Evolutionary conservation across 1,140 invertebrate species (phyloP).

Genomic region (Pogonomyrmex californicus): DNA sequence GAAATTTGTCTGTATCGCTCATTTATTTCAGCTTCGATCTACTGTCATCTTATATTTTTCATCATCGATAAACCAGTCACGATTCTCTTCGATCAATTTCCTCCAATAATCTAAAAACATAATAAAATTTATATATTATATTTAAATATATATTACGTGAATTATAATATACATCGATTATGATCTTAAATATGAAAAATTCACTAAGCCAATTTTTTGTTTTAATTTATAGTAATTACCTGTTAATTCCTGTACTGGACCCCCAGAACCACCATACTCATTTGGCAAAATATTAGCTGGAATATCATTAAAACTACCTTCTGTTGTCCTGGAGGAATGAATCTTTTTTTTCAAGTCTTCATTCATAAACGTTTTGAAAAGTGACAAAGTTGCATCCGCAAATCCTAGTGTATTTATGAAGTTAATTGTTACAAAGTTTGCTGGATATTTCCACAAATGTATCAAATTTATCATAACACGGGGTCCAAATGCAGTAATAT

Average conservation of each 20-base stretch:
- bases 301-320: constrained; percentile 84
- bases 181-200: no score
- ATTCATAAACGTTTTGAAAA: constrained; percentile 91
- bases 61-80: neutral
- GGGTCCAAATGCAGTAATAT: neutral
- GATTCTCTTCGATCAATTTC: neutral
- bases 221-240: constrained; percentile 75
- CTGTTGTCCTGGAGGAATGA: constrained; percentile 80
- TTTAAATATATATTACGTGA: no score
- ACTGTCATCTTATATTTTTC: neutral
- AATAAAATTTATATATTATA: neutral
- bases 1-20: no score
- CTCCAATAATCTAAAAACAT: neutral
- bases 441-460: neutral
- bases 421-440: no score
- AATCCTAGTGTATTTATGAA: neutral
- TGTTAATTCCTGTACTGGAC: constrained; percentile 86
- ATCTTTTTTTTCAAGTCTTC: constrained; percentile 89
- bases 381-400: constrained; percentile 88
- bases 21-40: no score
- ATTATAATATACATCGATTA: no score
- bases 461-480: neutral
- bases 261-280: constrained; percentile 88
- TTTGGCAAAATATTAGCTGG: constrained; percentile 87
- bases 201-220: no score